Conservation (phyloP, 2,888 invertebrate species). For the Ennomos quercinarius region DNA sequence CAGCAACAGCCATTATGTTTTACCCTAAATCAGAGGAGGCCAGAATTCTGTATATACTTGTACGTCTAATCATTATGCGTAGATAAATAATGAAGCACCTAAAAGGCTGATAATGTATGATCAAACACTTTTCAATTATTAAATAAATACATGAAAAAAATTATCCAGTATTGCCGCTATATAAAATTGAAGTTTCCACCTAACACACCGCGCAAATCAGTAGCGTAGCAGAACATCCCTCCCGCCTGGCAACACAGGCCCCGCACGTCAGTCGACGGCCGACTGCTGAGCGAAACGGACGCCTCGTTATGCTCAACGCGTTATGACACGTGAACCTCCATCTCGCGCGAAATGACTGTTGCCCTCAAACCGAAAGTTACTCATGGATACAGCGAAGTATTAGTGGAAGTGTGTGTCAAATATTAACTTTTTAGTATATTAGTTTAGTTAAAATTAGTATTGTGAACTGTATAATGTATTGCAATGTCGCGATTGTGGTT, state of each 20-base stretch:
- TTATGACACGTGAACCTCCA: conserved; percentile 33
- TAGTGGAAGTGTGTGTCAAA: conserved; percentile 66
- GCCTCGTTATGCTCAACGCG: conserved; percentile 54
- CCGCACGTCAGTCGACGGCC: conserved; percentile 71
- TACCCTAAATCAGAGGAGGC: too few species aligned
- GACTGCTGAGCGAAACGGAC: conserved; percentile 64
- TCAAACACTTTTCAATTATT: too few species aligned
- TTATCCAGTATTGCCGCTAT: too few species aligned
- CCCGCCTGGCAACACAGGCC: conserved; percentile 54
- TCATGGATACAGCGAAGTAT: conserved; percentile 61
- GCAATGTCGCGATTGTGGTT: conserved; percentile 73
- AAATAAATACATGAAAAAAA: too few species aligned
- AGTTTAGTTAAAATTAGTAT: conserved; percentile 18
- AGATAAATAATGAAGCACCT: too few species aligned
- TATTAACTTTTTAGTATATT: conserved; percentile 30
- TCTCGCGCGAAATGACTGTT: conserved; percentile 67
- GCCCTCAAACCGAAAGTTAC: conserved; percentile 38
- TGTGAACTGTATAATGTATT: conserved; percentile 52
- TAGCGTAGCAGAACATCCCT: conserved; percentile 34
- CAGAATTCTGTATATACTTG: too few species aligned
- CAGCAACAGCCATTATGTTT: too few species aligned
- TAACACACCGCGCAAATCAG: conserved; percentile 15
- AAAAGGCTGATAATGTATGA: too few species aligned
- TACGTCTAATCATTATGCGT: too few species aligned
- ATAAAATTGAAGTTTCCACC: conserved; percentile 14